These are phyloP conservation scores for Nannoperca australis DNA, from an alignment of 2,797 vertebrate genomes.

Conservation along the genomic window DNA sequence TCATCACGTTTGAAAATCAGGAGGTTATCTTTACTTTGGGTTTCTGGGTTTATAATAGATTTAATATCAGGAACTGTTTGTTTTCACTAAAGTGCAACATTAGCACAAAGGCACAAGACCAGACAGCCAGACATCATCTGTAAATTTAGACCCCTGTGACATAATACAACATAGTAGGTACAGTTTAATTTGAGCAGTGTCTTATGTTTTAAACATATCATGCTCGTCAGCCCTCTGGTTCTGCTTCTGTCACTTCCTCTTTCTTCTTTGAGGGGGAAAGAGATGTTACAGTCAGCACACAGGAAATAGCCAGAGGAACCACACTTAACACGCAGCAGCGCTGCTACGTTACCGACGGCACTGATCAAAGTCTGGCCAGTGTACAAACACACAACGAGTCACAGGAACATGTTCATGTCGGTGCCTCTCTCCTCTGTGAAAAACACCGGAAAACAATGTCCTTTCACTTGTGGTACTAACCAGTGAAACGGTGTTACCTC, in stretches of 20 bases:
- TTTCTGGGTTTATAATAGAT: neutral
- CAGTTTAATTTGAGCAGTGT: neutral
- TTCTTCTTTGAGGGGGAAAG: constrained; percentile 42
- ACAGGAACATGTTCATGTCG: neutral
- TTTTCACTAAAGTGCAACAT: neutral
- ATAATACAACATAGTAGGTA: neutral
- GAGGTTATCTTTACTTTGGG: neutral
- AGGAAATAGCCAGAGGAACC: constrained; percentile 69
- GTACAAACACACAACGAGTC: constrained; percentile 55
- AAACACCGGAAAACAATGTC: neutral
- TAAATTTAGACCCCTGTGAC: neutral
- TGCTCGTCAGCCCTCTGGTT: constrained; percentile 8
- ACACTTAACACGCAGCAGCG: neutral
- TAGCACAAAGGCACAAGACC: neutral
- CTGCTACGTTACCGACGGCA: neutral
- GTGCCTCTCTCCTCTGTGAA: neutral
- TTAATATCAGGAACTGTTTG: neutral
- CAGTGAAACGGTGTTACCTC: neutral
- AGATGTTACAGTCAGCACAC: constrained; percentile 51
- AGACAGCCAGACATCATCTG: neutral
- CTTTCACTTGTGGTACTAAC: neutral
- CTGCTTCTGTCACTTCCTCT: constrained; percentile 71
- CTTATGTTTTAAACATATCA: constrained; percentile 11
- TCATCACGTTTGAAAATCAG: constrained; percentile 8
- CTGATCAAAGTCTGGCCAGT: constrained; percentile 52